Evolutionary conservation across 2,888 invertebrate species (phyloP).

Genomic region (Pristionchus mayeri): DNA sequence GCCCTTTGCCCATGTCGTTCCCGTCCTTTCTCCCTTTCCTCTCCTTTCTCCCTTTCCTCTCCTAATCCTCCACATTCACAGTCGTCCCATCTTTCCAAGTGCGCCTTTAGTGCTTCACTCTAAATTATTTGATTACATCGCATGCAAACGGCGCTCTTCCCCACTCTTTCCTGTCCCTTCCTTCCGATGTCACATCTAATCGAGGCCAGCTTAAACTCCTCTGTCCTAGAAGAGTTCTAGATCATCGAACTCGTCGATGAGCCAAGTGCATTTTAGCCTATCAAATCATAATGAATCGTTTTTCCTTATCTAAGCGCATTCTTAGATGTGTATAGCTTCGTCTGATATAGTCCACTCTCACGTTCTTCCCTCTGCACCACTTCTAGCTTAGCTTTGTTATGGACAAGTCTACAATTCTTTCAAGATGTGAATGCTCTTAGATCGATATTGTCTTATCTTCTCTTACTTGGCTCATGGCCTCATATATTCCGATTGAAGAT

Average conservation of each 20-base stretch:
- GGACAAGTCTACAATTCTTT: conserved; percentile 41
- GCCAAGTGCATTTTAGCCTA: conserved; percentile 33
- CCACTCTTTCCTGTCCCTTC: not conserved
- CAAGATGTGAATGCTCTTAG: conserved; percentile 31
- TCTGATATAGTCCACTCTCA: conserved; percentile 29
- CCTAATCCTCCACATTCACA: conserved; percentile 34
- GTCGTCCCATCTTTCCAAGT: conserved; percentile 36
- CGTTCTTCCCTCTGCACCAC: not conserved
- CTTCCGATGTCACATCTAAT: conserved; percentile 31
- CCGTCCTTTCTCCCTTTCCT: not conserved
- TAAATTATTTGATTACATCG: conserved; percentile 40
- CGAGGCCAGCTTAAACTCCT: conserved; percentile 40
- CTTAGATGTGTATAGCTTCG: conserved; percentile 22
- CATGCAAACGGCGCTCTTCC: conserved; percentile 2
- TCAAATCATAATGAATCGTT: conserved; percentile 27
- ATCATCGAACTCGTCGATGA: conserved; percentile 31
- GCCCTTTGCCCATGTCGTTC: not conserved
- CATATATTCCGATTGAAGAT: conserved; percentile 39
- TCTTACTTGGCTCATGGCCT: conserved; percentile 24
- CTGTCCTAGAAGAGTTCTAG: conserved; percentile 23
- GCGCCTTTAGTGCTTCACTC: conserved; percentile 43
- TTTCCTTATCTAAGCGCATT: not conserved
- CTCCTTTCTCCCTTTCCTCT: not conserved
- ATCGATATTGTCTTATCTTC: conserved; percentile 5
- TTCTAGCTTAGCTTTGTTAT: conserved; percentile 36